phyloP scores from a whole-genome alignment of 37 sponge, comb jelly and placozoan genomes.

The Beroe forskalii region DNA sequence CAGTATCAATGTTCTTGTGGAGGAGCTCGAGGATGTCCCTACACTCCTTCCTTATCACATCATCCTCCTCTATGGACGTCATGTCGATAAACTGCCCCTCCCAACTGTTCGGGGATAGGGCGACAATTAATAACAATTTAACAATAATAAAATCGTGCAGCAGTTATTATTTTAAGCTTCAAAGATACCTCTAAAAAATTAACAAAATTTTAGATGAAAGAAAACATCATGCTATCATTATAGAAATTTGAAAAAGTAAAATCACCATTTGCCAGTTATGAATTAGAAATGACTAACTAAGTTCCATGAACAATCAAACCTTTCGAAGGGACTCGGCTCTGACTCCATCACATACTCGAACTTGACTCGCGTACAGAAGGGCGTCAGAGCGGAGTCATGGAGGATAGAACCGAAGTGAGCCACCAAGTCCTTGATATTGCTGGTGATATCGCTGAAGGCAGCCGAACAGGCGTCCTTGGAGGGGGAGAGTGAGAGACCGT shows the following conservation, averaged over 20 bases:
- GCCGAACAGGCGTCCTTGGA: conserved; percentile 37
- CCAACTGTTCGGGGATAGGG: too few relatives aligned
- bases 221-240: too few relatives aligned
- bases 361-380: conserved; percentile 62
- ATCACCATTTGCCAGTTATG: too few relatives aligned
- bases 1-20: not conserved
- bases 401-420: conserved; percentile 63
- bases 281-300: not conserved
- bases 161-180: too few relatives aligned
- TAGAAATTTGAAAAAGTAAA: too few relatives aligned
- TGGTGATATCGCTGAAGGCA: conserved; percentile 54
- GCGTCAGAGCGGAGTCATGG: conserved; percentile 46
- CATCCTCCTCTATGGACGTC: conserved; percentile 20
- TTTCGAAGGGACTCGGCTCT: conserved; percentile 58
- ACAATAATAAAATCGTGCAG: too few relatives aligned
- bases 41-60: not conserved
- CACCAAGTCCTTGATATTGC: conserved; percentile 59
- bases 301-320: not conserved
- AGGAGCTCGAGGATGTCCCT: not conserved
- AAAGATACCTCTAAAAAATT: too few relatives aligned
- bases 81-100: conserved; percentile 42
- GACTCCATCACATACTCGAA: conserved; percentile 68
- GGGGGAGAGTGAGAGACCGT: conserved; percentile 60
- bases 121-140: too few relatives aligned
- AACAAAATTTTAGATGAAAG: not conserved